These are phyloP conservation scores for Aphelinus atriplicis DNA, from an alignment of 1,140 invertebrate genomes.

Conservation along the genomic window DNA sequence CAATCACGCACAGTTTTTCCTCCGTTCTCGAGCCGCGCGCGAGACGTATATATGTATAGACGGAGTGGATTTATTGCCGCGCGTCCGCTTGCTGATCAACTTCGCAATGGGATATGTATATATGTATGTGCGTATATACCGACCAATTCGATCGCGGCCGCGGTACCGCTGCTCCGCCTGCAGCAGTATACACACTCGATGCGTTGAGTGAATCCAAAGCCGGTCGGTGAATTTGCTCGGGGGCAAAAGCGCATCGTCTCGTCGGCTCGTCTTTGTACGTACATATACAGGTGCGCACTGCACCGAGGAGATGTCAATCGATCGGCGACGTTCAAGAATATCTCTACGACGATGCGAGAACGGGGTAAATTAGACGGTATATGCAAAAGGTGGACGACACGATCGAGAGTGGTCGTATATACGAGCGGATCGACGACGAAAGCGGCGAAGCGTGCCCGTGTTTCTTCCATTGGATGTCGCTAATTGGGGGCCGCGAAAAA, in stretches of 20 bases:
- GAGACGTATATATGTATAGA: too few species aligned
- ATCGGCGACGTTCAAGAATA: too few species aligned
- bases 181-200: neutral
- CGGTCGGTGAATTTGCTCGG: neutral
- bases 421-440: slow-evolving; percentile 19
- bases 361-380: too few species aligned
- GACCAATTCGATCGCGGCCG: too few species aligned
- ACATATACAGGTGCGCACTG: too few species aligned
- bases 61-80: slow-evolving; percentile 40
- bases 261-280: too few species aligned
- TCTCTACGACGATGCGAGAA: too few species aligned
- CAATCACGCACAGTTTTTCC: slow-evolving; percentile 44
- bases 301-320: too few species aligned
- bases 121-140: neutral
- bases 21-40: slow-evolving; percentile 30
- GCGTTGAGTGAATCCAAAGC: slow-evolving; percentile 3
- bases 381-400: too few species aligned
- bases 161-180: too few species aligned
- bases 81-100: slow-evolving; percentile 22
- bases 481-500: too few species aligned
- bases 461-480: too few species aligned
- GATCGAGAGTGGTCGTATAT: neutral
- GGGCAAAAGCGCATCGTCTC: neutral
- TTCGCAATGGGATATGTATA: slow-evolving; percentile 46
- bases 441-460: neutral